These are phyloP conservation scores for Homarus gammarus DNA, from an alignment of 2,888 invertebrate species.

Conservation along the genomic window DNA sequence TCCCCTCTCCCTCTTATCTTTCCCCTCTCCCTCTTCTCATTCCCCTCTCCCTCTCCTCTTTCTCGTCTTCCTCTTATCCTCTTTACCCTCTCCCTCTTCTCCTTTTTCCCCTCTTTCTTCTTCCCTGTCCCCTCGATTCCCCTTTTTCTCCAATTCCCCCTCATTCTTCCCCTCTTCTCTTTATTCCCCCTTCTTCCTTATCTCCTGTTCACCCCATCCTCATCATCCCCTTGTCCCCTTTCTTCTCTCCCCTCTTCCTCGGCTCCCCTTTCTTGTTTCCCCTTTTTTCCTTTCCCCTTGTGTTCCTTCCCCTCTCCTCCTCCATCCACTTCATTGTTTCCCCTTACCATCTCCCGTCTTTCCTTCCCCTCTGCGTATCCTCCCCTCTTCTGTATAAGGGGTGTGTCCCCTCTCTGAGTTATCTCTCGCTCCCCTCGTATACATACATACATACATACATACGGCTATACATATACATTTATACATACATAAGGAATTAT, in stretches of 20 bases:
- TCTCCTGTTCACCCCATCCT: background rate
- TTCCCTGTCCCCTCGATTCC: background rate
- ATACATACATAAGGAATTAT: too few species aligned
- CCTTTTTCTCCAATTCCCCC: background rate
- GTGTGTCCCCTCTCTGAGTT: background rate
- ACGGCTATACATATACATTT: background rate
- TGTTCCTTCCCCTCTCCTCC: conserved; percentile 1
- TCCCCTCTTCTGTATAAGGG: background rate
- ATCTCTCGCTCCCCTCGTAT: background rate
- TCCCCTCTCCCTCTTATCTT: background rate
- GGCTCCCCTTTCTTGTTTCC: background rate
- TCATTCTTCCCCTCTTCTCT: background rate
- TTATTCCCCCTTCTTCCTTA: background rate
- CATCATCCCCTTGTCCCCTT: background rate
- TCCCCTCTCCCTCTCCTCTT: background rate
- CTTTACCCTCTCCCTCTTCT: background rate
- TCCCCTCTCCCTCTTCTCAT: background rate
- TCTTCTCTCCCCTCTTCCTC: background rate
- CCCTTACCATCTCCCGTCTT: conserved; percentile 1
- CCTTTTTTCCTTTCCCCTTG: background rate
- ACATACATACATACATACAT: background rate
- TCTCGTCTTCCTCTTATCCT: background rate
- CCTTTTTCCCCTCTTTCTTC: background rate
- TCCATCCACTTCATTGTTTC: conserved; percentile 8
- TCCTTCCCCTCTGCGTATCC: background rate